Conservation (phyloP, 2,113 vertebrate species). For the Atractosteus spatula region DNA sequence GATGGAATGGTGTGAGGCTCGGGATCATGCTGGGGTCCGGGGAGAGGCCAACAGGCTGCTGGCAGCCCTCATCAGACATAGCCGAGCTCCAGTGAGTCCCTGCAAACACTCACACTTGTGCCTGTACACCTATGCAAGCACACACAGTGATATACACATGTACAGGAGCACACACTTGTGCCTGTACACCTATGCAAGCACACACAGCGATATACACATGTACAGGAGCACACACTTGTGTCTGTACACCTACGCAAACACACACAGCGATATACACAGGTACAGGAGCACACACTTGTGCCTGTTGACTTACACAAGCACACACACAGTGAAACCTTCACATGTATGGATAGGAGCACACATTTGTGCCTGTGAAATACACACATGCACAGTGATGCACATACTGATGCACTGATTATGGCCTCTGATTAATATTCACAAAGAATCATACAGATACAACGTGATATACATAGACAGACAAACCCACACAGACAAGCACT, state of each 20-base stretch:
- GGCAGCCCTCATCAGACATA: slow-evolving; percentile 77
- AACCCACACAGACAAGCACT: no score
- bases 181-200: background rate
- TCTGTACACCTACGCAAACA: background rate
- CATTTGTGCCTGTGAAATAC: no score
- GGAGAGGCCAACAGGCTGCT: slow-evolving; percentile 78
- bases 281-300: background rate
- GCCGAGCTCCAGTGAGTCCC: slow-evolving; percentile 65
- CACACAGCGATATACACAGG: slow-evolving; percentile 1
- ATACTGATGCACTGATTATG: no score
- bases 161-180: background rate
- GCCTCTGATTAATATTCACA: no score
- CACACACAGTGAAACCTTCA: background rate
- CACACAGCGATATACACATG: background rate
- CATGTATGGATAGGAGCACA: no score
- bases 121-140: background rate
- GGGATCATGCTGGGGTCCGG: slow-evolving; percentile 63
- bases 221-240: background rate
- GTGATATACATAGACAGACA: no score
- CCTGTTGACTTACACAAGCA: background rate
- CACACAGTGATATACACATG: slow-evolving; percentile 7
- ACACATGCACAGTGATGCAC: no score
- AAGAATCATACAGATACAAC: no score
- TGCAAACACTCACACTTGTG: slow-evolving; percentile 10
- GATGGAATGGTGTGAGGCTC: slow-evolving; percentile 76